Conservation (phyloP, 2,113 vertebrate species). For the Pseudolaguvia tuberculata region DNA sequence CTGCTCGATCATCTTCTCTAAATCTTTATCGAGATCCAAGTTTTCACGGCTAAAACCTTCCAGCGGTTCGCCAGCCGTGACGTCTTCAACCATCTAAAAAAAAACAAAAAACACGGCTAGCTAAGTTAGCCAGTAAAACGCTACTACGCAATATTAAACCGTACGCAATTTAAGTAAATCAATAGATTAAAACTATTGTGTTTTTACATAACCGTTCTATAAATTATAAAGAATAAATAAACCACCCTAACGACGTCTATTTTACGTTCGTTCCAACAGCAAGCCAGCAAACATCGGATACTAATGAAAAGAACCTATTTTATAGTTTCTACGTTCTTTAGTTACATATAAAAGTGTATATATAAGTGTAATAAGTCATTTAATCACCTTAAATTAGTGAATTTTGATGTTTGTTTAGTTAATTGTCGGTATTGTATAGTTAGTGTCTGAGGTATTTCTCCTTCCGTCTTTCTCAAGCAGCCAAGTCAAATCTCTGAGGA, state of each 20-base stretch:
- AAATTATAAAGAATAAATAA: not conserved
- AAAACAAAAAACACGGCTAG: slow-evolving; percentile 21
- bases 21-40: slow-evolving; percentile 52
- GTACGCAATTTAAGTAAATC: not conserved
- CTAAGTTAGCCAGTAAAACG: not conserved
- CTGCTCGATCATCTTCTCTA: slow-evolving; percentile 62
- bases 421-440: not conserved
- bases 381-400: not conserved
- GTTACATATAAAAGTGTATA: not conserved
- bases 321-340: not conserved
- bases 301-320: not conserved
- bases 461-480: too few species aligned
- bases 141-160: not conserved
- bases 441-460: not conserved
- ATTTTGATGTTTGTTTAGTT: not conserved
- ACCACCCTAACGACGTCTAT: too few species aligned
- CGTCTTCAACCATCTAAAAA: slow-evolving; percentile 57
- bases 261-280: too few species aligned
- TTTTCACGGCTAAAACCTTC: slow-evolving; percentile 31
- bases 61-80: not conserved
- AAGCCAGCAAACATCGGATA: not conserved
- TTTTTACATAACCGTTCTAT: not conserved
- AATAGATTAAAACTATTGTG: not conserved
- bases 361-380: not conserved
- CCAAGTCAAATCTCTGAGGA: too few species aligned